Evolutionary conservation across 2,113 vertebrate genomes (phyloP).

Genomic region (Ictalurus furcatus): DNA sequence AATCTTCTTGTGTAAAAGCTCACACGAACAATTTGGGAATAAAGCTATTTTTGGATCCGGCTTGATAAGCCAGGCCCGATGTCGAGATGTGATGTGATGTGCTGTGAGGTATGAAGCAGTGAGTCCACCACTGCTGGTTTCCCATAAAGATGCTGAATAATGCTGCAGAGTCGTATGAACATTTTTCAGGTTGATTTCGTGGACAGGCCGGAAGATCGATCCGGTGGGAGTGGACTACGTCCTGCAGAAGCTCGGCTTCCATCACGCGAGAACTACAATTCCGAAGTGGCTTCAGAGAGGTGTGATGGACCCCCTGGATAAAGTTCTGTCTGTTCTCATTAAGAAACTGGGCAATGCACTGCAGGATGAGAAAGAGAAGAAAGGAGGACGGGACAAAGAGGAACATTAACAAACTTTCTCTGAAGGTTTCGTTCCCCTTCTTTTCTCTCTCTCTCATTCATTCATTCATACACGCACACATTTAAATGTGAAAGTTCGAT

Average conservation of each 20-base stretch:
- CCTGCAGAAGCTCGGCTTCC: conserved; percentile 96
- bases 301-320: conserved; percentile 98
- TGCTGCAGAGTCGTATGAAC: not conserved
- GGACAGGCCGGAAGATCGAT: conserved; percentile 98
- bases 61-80: not conserved
- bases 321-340: conserved; percentile 94
- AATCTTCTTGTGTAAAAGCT: not conserved
- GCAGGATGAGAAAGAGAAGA: conserved; percentile 95
- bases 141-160: not conserved
- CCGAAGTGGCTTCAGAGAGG: conserved; percentile 99
- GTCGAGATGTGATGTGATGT: too few species aligned
- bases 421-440: not conserved
- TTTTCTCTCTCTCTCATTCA: not conserved
- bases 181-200: conserved; percentile 88
- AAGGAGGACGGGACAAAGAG: conserved; percentile 87
- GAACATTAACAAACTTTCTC: conserved; percentile 76
- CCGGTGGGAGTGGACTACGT: conserved; percentile 98
- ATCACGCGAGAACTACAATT: conserved; percentile 98
- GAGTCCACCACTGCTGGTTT: not conserved
- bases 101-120: not conserved
- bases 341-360: conserved; percentile 94
- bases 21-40: not conserved
- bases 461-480: conserved; percentile 46
- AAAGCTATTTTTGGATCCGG: not conserved
- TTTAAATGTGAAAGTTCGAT: conserved; percentile 69